phyloP scores from a whole-genome alignment of 2,888 invertebrate species.

The Eupithecia subumbrata region DNA sequence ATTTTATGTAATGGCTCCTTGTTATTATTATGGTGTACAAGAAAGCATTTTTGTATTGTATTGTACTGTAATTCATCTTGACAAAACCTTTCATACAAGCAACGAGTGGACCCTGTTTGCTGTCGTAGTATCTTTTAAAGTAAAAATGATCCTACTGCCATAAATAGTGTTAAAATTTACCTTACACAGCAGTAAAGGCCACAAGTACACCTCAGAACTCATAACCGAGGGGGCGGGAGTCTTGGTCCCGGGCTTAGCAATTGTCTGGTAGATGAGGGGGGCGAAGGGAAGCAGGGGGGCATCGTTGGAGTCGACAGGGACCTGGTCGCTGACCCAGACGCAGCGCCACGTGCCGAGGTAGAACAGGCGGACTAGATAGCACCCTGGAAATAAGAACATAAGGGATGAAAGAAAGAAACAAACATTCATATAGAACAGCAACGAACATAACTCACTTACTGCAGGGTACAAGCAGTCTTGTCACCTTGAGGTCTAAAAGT shows the following conservation, averaged over 20 bases:
- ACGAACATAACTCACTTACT: too few species aligned
- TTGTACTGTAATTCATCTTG: too few species aligned
- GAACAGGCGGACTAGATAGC: conserved; percentile 74
- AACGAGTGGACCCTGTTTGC: too few species aligned
- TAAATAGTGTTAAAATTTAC: conserved; percentile 45
- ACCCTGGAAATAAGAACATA: conserved; percentile 56
- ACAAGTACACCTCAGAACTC: conserved; percentile 61
- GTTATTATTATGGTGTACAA: too few species aligned
- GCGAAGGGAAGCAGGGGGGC: conserved; percentile 75
- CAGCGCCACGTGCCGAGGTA: conserved; percentile 76
- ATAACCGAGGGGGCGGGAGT: conserved; percentile 49
- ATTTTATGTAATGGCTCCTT: too few species aligned
- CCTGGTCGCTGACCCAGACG: conserved; percentile 76
- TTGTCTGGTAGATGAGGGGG: conserved; percentile 55
- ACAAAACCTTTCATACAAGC: too few species aligned
- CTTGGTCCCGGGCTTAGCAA: conserved; percentile 53
- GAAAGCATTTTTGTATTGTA: too few species aligned
- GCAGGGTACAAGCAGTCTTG: too few species aligned
- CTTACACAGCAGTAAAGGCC: conserved; percentile 76
- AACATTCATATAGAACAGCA: too few species aligned
- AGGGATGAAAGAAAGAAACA: not conserved
- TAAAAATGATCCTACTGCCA: not conserved
- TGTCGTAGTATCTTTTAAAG: not conserved
- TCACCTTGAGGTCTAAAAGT: too few species aligned
- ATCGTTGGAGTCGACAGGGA: conserved; percentile 70